Base-by-base conservation (phyloP, 2,113 vertebrate species). In the Potamarius usumacintae region DNA sequence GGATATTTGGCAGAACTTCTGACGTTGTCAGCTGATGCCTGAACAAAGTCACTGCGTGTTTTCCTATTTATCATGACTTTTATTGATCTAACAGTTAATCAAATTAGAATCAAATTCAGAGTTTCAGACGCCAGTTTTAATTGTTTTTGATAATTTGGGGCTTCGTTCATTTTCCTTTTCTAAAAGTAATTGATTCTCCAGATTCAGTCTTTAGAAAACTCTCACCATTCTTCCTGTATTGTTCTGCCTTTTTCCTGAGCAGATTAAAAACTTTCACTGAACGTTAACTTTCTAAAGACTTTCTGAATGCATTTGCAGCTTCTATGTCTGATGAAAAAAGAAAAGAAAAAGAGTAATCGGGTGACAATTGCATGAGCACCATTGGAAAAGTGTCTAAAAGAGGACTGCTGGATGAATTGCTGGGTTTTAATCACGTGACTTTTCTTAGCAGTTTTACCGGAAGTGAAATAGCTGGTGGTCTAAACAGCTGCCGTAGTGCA, bases 71-170 rank as follows among this genome's bases (percentile, higher is more conserved):
- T 65, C 74, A 55, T n/a, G 65, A 69, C 82, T 57, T 67, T 42
- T 58, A 57, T 10, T 11, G 34, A 48, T 60, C 57, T 74, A 62
- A 76, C 71, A 55, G 85, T 85, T 79, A 85, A 74, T 87, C 74
- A 69, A 62, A 81, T 82, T 78, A 34, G n/a, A 62, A 87, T 85
- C n/a, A 82, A 63, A 85, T 87, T 0, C 85, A 55, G 74, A 42
- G 50, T 83, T 74, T 87, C 85, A 62, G 79, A 53, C 86, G 83
- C 42, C 34, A 42, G 34, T 42, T 42, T 42, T 42, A 42, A 42
- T 42, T 42, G 34, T 42, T 42, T 42, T 42, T 42, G 34, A 42
- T 42, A 42, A 42, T 42, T 42, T 42, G 34, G 34, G 34, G 34
- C 34, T 42, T 42, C 34, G 0, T 42, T 42, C 34, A 42, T 42